Evolutionary conservation across 2,888 invertebrate genomes (phyloP), one percentile per base, ranked within the genome.

Genomic region (Philereme vetulata): DNA sequence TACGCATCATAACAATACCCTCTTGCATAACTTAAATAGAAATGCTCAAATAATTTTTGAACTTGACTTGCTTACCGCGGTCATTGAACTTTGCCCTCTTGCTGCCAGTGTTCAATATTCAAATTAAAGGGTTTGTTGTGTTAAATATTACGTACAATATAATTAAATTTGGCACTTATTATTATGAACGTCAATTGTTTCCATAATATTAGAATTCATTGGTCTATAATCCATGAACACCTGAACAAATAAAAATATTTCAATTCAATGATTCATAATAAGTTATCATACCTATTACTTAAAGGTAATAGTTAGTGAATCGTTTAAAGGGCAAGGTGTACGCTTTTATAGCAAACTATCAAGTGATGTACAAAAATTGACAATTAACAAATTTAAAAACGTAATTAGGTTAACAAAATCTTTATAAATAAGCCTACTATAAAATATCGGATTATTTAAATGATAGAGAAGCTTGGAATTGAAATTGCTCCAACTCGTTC

Each of bases 1-100:
- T 91, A 73, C 87, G 86, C 73, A 56, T 4, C 7, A 11, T 11
- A n/a, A 47, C 46, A 21, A 51, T 38, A 40, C 6, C 7, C 21
- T 34, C 34, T 44, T 11, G 35, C 46, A 21, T 47, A 5, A 46
- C 42, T 40, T 33, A 6, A 42, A 57, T 46, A 44, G 21, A 46
- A 51, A 57, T 43, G 32, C 40, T 57, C 38, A 8, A 36, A 34
- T 9, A 11, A 45, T 45, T 11, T 51, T n/a, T 47, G 43, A 59
- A 61, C 44, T 60, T 54, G 48, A 62, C 59, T 21, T 51, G 55
- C 48, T 46, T 34, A 11, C 7, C 21, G 57, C 60, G 74, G 59
- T 70, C 67, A 66, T 56, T 65, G 70, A 66, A 67, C 67, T 59
- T 48, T 54, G 56, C 8, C 44, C 48, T 56, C 38, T 56, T 46